Evolutionary conservation across 2,797 vertebrate species (phyloP).

Genomic region (Channallabes apus): DNA sequence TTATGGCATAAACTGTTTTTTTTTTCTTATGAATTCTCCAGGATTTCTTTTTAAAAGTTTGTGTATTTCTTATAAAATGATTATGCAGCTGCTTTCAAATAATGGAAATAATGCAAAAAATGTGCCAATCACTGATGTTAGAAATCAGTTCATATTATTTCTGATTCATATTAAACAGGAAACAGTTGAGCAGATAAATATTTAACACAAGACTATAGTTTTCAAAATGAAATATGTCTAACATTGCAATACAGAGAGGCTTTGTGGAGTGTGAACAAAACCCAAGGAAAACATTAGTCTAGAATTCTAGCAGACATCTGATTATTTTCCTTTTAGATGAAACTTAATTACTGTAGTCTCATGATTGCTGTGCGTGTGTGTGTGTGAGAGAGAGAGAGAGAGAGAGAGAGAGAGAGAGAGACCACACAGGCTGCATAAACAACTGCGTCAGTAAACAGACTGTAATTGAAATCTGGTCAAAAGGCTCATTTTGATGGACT

Average conservation of each 20-base stretch:
- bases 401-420: slow-evolving; percentile 4
- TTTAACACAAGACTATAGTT: neutral
- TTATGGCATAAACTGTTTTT: neutral
- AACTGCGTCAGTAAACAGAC: slow-evolving; percentile 42
- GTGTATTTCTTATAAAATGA: neutral
- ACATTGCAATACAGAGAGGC: neutral
- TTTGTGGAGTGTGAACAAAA: slow-evolving; percentile 45
- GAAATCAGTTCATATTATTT: neutral
- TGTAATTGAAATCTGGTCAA: slow-evolving; percentile 45
- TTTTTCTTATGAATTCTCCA: neutral
- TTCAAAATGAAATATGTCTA: neutral
- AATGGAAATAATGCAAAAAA: neutral
- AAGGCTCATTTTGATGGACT: slow-evolving; percentile 48
- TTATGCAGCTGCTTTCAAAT: neutral
- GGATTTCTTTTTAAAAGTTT: neutral
- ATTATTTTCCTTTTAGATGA: slow-evolving; percentile 72
- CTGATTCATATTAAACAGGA: neutral
- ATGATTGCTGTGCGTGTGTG: slow-evolving; percentile 19
- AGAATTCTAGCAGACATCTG: slow-evolving; percentile 60
- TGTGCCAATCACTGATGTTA: neutral
- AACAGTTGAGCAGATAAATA: neutral
- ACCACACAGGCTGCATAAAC: slow-evolving; percentile 58
- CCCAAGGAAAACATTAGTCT: slow-evolving; percentile 70
- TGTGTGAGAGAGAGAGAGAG: neutral
- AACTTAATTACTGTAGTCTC: slow-evolving; percentile 63